These are phyloP conservation scores for Sebastes schlegelii DNA, from an alignment of 2,113 vertebrate species.

Conservation along the genomic window DNA sequence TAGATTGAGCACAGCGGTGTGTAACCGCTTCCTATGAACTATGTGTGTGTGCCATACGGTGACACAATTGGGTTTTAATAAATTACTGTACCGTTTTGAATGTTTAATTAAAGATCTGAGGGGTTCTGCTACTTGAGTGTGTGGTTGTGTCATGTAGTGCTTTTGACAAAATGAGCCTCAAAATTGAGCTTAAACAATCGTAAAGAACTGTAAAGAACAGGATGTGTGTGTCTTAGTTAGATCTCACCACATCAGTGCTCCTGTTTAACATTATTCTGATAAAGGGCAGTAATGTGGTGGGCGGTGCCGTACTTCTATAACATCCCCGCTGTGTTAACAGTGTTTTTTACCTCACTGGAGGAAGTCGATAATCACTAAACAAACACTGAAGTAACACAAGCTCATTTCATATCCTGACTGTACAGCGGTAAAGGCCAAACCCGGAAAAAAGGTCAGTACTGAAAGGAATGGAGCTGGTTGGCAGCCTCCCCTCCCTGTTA, in stretches of 20 bases:
- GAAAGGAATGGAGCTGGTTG: not conserved
- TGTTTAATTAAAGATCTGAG: no score
- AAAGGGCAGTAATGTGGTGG: not conserved
- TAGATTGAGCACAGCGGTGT: no score
- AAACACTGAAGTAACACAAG: conserved; percentile 11
- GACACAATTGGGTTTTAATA: no score
- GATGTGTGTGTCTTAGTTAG: no score
- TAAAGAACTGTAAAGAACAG: no score
- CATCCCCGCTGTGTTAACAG: not conserved
- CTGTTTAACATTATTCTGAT: not conserved
- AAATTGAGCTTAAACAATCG: no score
- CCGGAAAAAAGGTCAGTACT: not conserved
- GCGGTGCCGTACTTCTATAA: not conserved
- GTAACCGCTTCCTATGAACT: no score
- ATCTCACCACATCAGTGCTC: not conserved
- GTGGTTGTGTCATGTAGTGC: no score
- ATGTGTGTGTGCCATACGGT: no score
- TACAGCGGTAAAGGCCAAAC: not conserved
- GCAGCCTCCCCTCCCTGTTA: accelerated
- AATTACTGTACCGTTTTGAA: no score
- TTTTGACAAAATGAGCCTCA: no score
- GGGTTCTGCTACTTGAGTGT: no score
- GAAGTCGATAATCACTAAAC: not conserved
- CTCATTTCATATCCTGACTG: not conserved
- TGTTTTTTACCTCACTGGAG: not conserved